Evolutionary conservation across 1,140 invertebrate species (phyloP), one percentile per base, ranked within the genome.

Genomic region (Bombus pyrosoma): DNA sequence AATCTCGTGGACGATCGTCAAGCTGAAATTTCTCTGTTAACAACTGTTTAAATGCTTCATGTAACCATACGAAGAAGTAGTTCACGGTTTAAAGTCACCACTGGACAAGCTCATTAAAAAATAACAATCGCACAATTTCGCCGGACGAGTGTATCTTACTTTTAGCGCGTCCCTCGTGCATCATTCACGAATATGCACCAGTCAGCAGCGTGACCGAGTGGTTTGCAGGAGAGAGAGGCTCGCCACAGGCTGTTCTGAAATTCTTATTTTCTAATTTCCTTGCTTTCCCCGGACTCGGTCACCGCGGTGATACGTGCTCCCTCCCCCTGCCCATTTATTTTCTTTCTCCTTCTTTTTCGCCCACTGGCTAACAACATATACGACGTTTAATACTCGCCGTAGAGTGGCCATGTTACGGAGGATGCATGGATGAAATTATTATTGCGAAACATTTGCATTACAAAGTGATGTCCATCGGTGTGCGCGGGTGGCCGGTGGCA

Each of bases 371-470:
- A 53, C 25, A 22, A 75, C 43, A 13, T 25, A 75, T 47, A 22
- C 53, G 64, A 62, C 76, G 57, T 66, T 85, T 84, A 84, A 84
- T 84, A 83, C 74, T 43, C 15, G 25, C 10, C 13, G 28, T 22
- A 12, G 41, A n/a, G 32, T 10, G 15, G n/a, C 57, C 37, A n/a
- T 12, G 18, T 34, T 6, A n/a, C 15, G 25, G n/a, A n/a, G 66
- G 72, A 47, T 57, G 62, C 18, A 37, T 28, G 59, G 79, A 79
- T 53, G 81, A 83, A 88, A 90, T 90, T 90, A 91, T 91, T 90
- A 91, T 88, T 90, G 90, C 86, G 90, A 81, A 88, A 80, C 81
- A 91, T 91, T 91, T 90, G 90, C 90, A 91, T 91, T 83, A 88
- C 89, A 91, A 90, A 90, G 89, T 85, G 86, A 76, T 76, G 25